Evolutionary conservation across 2,113 vertebrate genomes (phyloP).

Genomic region (Oreochromis spilurus): DNA sequence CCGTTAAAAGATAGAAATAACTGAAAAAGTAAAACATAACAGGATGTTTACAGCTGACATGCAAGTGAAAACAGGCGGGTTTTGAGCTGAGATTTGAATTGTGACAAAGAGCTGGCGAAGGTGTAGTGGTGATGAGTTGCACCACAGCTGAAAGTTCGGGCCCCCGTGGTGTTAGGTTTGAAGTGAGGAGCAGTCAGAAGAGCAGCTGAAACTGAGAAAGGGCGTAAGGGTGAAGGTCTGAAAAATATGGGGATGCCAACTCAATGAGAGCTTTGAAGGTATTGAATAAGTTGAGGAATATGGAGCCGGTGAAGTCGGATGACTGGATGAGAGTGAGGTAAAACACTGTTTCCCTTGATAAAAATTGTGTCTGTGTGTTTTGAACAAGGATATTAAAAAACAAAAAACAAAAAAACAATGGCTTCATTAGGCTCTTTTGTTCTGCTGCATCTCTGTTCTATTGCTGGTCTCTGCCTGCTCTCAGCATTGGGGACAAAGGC

Average conservation of each 20-base stretch:
- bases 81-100: accelerated
- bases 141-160: accelerated
- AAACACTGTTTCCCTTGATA: not conserved
- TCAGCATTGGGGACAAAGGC: constrained; percentile 84
- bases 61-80: not conserved
- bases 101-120: not conserved
- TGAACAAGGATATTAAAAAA: constrained; percentile 6
- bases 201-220: not conserved
- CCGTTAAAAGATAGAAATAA: not conserved
- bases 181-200: not conserved
- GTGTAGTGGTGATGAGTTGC: not conserved
- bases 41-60: not conserved
- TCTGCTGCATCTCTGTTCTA: constrained; percentile 84
- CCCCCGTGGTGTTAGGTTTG: not conserved
- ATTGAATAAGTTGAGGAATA: not conserved
- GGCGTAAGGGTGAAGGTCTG: not conserved
- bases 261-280: not conserved
- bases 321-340: not conserved
- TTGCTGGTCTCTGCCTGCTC: constrained; percentile 78
- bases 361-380: constrained; percentile 3
- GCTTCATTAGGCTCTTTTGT: constrained; percentile 73
- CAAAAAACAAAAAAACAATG: constrained; percentile 19
- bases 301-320: not conserved
- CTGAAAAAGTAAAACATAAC: not conserved
- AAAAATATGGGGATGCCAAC: not conserved